A percentile compares a stretch with the other conserved stretches of the same genome.
phyloP scores from a whole-genome alignment of 2,797 vertebrate genomes.

The Otolemur crassicaudatus region DNA sequence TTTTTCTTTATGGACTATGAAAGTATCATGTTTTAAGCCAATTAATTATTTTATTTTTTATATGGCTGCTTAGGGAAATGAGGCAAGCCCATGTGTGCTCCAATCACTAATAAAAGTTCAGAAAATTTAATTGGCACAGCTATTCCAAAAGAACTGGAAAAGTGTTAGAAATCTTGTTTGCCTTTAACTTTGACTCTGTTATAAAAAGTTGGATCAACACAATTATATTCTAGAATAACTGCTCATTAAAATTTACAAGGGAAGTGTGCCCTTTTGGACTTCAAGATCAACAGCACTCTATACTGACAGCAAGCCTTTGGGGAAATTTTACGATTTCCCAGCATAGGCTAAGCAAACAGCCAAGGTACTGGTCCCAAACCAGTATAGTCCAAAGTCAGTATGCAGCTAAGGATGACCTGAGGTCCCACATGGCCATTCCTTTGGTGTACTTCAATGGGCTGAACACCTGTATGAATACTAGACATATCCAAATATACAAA shows the following conservation, averaged over 20 bases:
- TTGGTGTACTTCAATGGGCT: background rate
- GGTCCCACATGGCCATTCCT: background rate
- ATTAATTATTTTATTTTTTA: background rate
- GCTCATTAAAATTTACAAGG: background rate
- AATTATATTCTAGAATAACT: conserved; percentile 35
- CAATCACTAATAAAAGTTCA: conserved; percentile 27
- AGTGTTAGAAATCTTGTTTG: conserved; percentile 28
- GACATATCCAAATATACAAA: background rate
- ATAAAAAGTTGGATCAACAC: conserved; percentile 53
- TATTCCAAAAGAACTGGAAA: conserved; percentile 47
- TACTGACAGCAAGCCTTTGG: background rate
- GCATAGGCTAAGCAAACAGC: background rate
- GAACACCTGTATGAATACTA: background rate
- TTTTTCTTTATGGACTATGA: conserved; percentile 3
- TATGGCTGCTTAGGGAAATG: conserved; percentile 15
- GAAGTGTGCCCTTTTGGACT: background rate
- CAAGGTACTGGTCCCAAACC: background rate
- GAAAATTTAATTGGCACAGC: conserved; percentile 46
- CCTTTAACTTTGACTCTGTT: conserved; percentile 61
- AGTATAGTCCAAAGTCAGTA: background rate
- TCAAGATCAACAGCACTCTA: background rate
- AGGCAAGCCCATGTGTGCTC: background rate
- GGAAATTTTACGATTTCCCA: conserved; percentile 4
- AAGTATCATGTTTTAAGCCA: conserved; percentile 1
- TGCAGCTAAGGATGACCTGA: background rate